Base-by-base conservation (phyloP, 2,113 vertebrate genomes). In the Odontophorus gujanensis region DNA sequence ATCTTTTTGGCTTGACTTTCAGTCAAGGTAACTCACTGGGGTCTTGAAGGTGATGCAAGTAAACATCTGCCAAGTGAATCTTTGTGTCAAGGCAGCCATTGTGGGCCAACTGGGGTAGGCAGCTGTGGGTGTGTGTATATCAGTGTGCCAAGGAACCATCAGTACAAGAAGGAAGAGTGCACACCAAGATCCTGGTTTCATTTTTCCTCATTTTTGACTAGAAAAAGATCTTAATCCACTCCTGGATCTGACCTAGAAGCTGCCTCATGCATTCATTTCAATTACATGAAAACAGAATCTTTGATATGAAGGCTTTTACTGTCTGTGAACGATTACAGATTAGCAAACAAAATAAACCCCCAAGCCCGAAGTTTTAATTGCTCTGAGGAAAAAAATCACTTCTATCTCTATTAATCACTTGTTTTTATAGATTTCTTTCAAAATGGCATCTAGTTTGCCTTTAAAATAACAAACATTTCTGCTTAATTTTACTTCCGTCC, bases 31-130 rank as follows among this genome's bases (percentile, higher is more conserved):
- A 94, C 92, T 96, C 81, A 69, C 78, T 92, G 94, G 75, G 91
- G 92, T 95, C 92, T 42, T 61, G 89, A 89, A 84, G 92, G 94
- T 96, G 85, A 95, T 82, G 73, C 86, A 69, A 96, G 94, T 92
- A 93, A 96, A 96, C 95, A 90, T 72, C 87, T 96, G 92, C 95
- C 89, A 93, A 94, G 89, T 94, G 91, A 94, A 94, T 85, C 92
- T 84, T 89, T 0, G 19, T 93, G 94, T 95, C 94, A 93, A 93
- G 95, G 95, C 63, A 95, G 96, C 75, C 90, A 67, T 47, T 81
- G 65, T 89, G 87, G 92, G 91, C 1, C 19, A 81, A 61, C 69
- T 66, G 48, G 84, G 58, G 57, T 92, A 90, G 75, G 65, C 36
- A 6, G 67, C 50, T 0, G 1, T 32, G 71, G 74, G 59, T 45